phyloP scores from a whole-genome alignment of 2,797 vertebrate genomes.

The Leptatherina wallacei region DNA sequence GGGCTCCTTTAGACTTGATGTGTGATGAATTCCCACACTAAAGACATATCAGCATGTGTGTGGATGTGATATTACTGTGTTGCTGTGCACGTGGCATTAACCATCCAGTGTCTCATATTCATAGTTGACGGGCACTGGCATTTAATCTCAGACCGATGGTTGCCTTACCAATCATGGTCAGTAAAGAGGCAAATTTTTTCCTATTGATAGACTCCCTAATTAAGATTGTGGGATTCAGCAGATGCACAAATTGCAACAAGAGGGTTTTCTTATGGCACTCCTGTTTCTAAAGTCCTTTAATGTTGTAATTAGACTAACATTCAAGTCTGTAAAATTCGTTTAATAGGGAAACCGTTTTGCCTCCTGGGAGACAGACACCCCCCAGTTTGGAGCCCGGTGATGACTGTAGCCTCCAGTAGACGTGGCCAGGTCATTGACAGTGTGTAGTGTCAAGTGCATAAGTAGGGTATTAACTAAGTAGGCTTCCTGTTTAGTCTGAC shows the following conservation, averaged over 20 bases:
- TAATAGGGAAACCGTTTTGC: slow-evolving; percentile 9
- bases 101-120: not conserved
- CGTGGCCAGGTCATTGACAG: slow-evolving; percentile 28
- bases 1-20: too few relatives aligned
- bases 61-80: not conserved
- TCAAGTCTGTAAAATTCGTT: slow-evolving; percentile 42
- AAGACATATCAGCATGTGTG: not conserved
- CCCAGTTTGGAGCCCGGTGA: slow-evolving; percentile 17
- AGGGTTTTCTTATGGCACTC: slow-evolving; percentile 1
- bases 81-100: not conserved
- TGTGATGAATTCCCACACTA: too few relatives aligned
- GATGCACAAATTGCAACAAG: not conserved
- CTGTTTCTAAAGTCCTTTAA: slow-evolving; percentile 8
- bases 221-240: not conserved
- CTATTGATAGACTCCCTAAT: not conserved
- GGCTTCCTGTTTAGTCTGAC: slow-evolving; percentile 81
- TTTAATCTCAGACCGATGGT: not conserved
- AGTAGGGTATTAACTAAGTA: slow-evolving; percentile 60
- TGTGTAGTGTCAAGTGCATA: slow-evolving; percentile 26
- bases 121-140: not conserved
- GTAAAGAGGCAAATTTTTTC: not conserved
- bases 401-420: slow-evolving; percentile 32
- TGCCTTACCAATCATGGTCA: not conserved
- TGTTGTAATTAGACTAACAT: slow-evolving; percentile 3
- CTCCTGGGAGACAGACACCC: slow-evolving; percentile 25